A percentile compares a stretch with the other conserved stretches of the same genome.
Evolutionary conservation across 1,140 invertebrate species (phyloP).

Genomic region (Ptiloglossa arizonensis): DNA sequence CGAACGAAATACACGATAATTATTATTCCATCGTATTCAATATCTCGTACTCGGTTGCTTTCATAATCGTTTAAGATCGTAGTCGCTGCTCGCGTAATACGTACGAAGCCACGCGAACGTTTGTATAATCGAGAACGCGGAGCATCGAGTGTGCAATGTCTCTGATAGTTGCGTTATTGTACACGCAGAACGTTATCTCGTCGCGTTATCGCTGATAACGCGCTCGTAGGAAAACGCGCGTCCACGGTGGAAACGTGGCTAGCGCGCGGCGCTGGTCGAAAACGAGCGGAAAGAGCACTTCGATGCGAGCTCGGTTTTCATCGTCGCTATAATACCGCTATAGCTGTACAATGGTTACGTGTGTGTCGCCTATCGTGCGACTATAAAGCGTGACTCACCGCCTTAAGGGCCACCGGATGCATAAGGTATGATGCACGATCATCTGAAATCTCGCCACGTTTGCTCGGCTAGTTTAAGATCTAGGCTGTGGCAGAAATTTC

Average conservation of each 20-base stretch:
- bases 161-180: constrained; percentile 34
- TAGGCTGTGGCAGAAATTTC: constrained; percentile 4
- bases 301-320: too few relatives aligned
- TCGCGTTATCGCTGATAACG: constrained; percentile 58
- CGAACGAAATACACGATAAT: too few relatives aligned
- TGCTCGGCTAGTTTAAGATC: not conserved
- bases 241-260: not conserved
- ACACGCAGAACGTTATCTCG: constrained; percentile 38
- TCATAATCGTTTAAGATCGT: too few relatives aligned
- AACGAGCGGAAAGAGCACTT: too few relatives aligned
- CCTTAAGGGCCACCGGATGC: constrained; percentile 34
- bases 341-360: not conserved
- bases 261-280: not conserved
- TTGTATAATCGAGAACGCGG: not conserved
- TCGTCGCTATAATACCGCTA: not conserved
- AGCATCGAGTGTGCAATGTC: not conserved
- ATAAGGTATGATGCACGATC: constrained; percentile 28
- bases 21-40: too few relatives aligned
- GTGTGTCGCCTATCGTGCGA: constrained; percentile 6
- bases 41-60: too few relatives aligned
- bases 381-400: constrained; percentile 18
- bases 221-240: not conserved
- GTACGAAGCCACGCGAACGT: not conserved
- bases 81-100: not conserved
- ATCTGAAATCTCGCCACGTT: constrained; percentile 14